Evolutionary conservation across 1,140 invertebrate species (phyloP), one percentile per base, ranked within the genome.

Genomic region (Caenorhabditis tropicalis): DNA sequence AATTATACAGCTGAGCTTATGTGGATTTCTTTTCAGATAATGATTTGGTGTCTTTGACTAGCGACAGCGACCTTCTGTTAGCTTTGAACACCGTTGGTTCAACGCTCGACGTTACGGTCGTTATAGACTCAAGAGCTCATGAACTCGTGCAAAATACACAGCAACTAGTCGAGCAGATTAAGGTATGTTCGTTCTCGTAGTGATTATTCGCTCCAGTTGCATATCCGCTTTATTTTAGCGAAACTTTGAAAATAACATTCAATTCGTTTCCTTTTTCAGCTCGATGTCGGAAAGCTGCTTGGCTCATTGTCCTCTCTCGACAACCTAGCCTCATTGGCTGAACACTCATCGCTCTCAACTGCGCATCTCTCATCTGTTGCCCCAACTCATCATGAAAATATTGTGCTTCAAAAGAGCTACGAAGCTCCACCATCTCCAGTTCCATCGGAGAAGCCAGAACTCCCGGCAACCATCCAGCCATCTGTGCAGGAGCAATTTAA

Each of bases 21-120:
- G 1, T 10, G 31, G 12, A 19, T 3, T 36, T 1, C 51, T n/a
- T 81, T 87, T n/a, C 31, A 89, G 88, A 89, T 27, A 83, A 70
- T 15, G 88, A 89, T 79, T 86, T 89, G 29, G 81, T 89, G 21
- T 89, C 88, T 0, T 56, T 89, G n/a, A 80, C 80, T 60, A 79
- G 88, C 51, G 88, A 89, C 51, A 70, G 82, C 24, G 88, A 89
- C 48, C 48, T 89, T n/a, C 33, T 83, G 16, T 53, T 89, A 43
- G 88, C 89, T 1, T 46, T 89, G 24, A 56, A 79, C 46, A 60
- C 74, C 10, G 33, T 46, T 24, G 65, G 43, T 84, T 79, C 53
- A 49, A 79, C 56, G 19, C 82, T 87, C 53, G 24, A 81, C 16
- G 79, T 81, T 7, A 49, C 39, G 24, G 36, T 82, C 43, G 56